These are phyloP conservation scores for Cynaeus angustus DNA, from an alignment of 2,888 invertebrate genomes.

Conservation along the genomic window DNA sequence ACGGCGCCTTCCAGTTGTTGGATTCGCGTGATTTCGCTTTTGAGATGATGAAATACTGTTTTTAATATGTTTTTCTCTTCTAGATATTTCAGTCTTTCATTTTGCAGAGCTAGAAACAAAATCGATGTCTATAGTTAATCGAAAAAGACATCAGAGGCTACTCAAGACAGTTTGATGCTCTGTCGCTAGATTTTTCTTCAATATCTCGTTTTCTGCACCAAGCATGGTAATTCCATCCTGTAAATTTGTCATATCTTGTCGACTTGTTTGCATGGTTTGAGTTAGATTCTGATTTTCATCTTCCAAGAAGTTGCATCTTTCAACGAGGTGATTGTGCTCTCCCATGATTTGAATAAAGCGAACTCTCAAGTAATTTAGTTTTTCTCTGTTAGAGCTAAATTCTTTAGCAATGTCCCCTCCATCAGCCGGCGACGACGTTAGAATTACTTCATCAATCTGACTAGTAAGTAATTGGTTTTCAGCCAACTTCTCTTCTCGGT, in stretches of 20 bases:
- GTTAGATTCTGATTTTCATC: slow-evolving; percentile 51
- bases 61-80: slow-evolving; percentile 67
- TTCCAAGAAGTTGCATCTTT: slow-evolving; percentile 49
- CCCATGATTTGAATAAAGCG: slow-evolving; percentile 54
- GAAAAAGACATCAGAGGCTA: neutral
- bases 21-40: slow-evolving; percentile 62
- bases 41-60: slow-evolving; percentile 65
- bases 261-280: slow-evolving; percentile 53
- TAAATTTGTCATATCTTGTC: slow-evolving; percentile 60
- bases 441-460: slow-evolving; percentile 62
- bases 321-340: slow-evolving; percentile 53
- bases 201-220: slow-evolving; percentile 54
- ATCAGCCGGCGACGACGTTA: slow-evolving; percentile 60
- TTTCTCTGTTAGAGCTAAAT: slow-evolving; percentile 63
- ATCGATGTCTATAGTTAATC: neutral
- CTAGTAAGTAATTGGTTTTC: slow-evolving; percentile 61
- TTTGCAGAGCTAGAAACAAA: slow-evolving; percentile 62
- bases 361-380: slow-evolving; percentile 60
- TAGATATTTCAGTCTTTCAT: slow-evolving; percentile 64
- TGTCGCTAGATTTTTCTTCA: slow-evolving; percentile 61
- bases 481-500: slow-evolving; percentile 56
- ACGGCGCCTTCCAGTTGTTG: slow-evolving; percentile 65
- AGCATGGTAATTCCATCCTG: slow-evolving; percentile 60
- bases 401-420: slow-evolving; percentile 65
- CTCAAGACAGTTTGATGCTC: slow-evolving; percentile 61